Base-by-base conservation (phyloP, 1,140 invertebrate genomes). In the Cardiocondyla obscurior region DNA sequence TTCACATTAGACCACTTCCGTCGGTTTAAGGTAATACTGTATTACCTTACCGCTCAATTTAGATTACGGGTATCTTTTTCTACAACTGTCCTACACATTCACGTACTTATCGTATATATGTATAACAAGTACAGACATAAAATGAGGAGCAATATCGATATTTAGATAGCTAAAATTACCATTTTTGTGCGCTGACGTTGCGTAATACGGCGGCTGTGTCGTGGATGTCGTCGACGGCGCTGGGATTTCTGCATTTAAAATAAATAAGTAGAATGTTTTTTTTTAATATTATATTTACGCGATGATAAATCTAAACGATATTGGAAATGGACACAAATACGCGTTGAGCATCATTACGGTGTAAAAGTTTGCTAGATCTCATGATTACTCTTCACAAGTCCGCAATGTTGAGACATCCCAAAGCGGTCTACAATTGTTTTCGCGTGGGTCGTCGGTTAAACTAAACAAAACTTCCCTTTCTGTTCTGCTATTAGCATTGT, bases 221-320 rank as follows among this genome's bases (percentile, higher is more conserved):
- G 95, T 95, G 44, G 96, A 95, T 4, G 94, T 95, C 3, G 96
- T 96, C 10, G 96, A 96, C 25, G 96, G 96, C n/a, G 96, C 95
- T 46, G 96, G 95, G 90, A 96, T 96, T 94, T 96, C 96, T 96
- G 93, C 65, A 90, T 92, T n/a, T 83, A 89, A 86, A 84, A 16
- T 51, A 79, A 51, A 46, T 6, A 30, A 58, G 55, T 42, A 36
- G 4, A 49, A 22, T 46, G 19, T 16, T 51, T n/a, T n/a, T n/a
- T n/a, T n/a, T 79, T 28, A 67, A 36, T 25, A 46, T 33, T 25
- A 14, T 39, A n/a, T 51, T 49, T 28, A 25, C 10, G 22, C 14
- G 30, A 36, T 72, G 51, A 22, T 19, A 33, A 7, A 49, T 62
- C 6, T 28, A 22, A 55, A 33, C 30, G 22, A 22, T 74, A 25